phyloP scores from a whole-genome alignment of 2,113 vertebrate genomes.

The Thermophis baileyi region DNA sequence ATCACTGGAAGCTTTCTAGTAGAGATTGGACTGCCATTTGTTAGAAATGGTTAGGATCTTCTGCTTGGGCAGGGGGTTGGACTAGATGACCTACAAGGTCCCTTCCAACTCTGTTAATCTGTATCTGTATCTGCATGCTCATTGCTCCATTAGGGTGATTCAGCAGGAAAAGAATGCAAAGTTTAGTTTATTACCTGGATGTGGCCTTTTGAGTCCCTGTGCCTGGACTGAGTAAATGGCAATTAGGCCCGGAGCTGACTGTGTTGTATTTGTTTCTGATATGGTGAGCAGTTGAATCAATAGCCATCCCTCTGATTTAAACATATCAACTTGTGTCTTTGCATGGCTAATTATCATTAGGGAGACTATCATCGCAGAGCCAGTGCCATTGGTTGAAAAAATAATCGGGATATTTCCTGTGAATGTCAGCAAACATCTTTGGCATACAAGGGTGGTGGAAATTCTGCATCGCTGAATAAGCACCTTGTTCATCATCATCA shows the following conservation, averaged over 20 bases:
- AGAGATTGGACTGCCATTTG: too few species aligned
- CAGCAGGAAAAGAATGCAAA: conserved; percentile 24
- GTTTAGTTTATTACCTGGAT: conserved; percentile 3
- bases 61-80: too few species aligned
- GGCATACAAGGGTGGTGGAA: background rate
- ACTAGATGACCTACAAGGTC: too few species aligned
- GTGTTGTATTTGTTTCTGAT: conserved; percentile 40
- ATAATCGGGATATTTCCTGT: background rate
- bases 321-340: conserved; percentile 32
- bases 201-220: conserved; percentile 38
- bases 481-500: background rate
- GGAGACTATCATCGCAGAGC: background rate
- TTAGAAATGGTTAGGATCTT: too few species aligned
- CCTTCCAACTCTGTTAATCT: too few species aligned
- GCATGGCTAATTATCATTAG: conserved; percentile 43
- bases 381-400: conserved; percentile 24
- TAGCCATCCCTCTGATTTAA: conserved; percentile 45
- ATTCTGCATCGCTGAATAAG: background rate
- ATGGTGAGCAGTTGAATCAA: conserved; percentile 46
- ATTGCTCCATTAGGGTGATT: conserved; percentile 24
- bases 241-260: conserved; percentile 41
- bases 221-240: conserved; percentile 48
- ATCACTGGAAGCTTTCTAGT: too few species aligned
- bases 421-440: background rate
- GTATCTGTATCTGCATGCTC: background rate